Conservation (phyloP, 1,140 invertebrate genomes). For the Episyrphus balteatus region DNA sequence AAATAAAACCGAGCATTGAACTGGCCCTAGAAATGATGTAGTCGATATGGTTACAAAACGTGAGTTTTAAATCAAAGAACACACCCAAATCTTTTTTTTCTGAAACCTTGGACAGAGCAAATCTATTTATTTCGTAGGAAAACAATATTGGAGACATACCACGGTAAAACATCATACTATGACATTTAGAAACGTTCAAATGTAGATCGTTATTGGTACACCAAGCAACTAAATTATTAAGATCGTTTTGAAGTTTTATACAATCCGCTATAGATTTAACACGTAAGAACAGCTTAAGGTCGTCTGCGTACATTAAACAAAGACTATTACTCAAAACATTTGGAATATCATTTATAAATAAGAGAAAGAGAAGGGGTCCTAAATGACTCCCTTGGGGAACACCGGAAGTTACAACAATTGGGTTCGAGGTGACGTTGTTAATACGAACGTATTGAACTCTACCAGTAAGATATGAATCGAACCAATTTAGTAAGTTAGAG, state of each 20-base stretch:
- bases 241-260: constrained; percentile 6
- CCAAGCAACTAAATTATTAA: neutral
- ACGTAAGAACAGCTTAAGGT: constrained; percentile 11
- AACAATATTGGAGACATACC: no score
- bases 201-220: neutral
- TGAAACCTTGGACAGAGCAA: no score
- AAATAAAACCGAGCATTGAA: no score
- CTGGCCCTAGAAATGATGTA: no score
- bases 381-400: constrained; percentile 23
- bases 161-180: no score
- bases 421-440: constrained; percentile 10
- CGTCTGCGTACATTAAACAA: constrained; percentile 19
- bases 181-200: no score
- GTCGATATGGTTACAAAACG: no score
- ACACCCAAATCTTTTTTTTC: no score
- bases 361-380: constrained; percentile 20
- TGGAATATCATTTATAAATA: constrained; percentile 25
- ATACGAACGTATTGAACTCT: constrained; percentile 16
- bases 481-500: constrained; percentile 14
- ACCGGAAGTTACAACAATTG: constrained; percentile 10
- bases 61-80: no score
- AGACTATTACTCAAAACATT: constrained; percentile 12
- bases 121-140: no score
- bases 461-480: constrained; percentile 15
- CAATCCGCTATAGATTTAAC: constrained; percentile 1